These are phyloP conservation scores for Dolichotis patagonum DNA, from an alignment of 2,113 vertebrate species.

Conservation along the genomic window DNA sequence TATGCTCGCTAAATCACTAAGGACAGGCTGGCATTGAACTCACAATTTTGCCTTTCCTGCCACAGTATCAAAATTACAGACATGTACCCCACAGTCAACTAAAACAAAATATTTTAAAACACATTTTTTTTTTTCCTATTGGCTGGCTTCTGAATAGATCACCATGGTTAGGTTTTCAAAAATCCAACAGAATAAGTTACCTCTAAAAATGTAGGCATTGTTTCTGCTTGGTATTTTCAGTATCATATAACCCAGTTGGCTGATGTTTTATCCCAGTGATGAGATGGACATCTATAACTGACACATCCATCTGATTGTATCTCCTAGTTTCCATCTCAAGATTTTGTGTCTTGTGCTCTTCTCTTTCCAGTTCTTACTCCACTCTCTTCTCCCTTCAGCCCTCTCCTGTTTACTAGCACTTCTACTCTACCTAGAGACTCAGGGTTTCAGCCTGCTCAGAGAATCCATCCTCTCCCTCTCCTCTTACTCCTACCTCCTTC, in stretches of 20 bases:
- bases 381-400: neutral
- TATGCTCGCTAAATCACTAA: neutral
- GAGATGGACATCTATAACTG: conserved; percentile 20
- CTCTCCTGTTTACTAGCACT: neutral
- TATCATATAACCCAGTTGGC: neutral
- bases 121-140: neutral
- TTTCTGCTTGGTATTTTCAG: neutral
- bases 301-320: conserved; percentile 5
- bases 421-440: neutral
- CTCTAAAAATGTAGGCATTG: conserved; percentile 28
- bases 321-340: conserved; percentile 9
- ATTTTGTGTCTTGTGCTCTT: neutral
- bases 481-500: neutral
- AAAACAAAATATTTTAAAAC: conserved; percentile 46
- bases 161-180: conserved; percentile 17
- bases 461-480: neutral
- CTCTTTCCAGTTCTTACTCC: neutral
- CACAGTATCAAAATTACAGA: neutral
- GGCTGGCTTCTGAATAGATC: conserved; percentile 26
- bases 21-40: neutral
- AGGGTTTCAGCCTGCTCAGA: neutral
- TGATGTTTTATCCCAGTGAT: neutral
- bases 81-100: neutral
- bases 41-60: neutral
- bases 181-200: neutral